phyloP scores from a whole-genome alignment of 2,113 vertebrate species.

The Melanotaenia duboulayi region DNA sequence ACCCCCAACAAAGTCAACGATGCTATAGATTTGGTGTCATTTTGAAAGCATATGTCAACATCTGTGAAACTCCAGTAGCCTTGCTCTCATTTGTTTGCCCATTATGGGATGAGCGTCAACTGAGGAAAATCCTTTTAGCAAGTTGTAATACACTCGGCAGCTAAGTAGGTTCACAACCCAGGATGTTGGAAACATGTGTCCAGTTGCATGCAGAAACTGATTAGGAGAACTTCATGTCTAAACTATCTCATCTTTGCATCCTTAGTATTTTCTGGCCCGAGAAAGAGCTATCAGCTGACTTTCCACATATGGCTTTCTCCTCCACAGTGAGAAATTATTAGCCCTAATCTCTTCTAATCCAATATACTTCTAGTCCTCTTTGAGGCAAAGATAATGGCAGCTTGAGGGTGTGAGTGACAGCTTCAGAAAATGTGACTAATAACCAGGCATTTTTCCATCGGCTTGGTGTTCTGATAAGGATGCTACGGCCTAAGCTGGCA shows the following conservation, averaged over 20 bases:
- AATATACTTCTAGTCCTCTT: conserved; percentile 56
- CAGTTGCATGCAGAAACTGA: not conserved
- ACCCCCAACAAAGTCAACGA: conserved; percentile 33
- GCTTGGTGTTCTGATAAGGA: conserved; percentile 10
- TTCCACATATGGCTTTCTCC: conserved; percentile 63
- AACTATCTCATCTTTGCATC: conserved; percentile 14
- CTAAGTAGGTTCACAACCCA: not conserved
- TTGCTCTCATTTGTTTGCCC: not conserved
- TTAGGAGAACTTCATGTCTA: not conserved
- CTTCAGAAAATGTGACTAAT: conserved; percentile 32
- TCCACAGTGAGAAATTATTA: conserved; percentile 72
- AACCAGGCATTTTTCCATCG: conserved; percentile 1
- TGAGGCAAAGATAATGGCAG: conserved; percentile 32
- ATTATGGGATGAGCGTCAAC: conserved; percentile 10
- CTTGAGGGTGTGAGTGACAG: conserved; percentile 22
- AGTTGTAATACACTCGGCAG: not conserved
- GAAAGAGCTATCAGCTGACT: conserved; percentile 41
- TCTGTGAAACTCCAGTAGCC: conserved; percentile 27
- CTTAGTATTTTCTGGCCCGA: conserved; percentile 18
- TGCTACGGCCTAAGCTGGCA: conserved; percentile 8
- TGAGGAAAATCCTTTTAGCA: not conserved
- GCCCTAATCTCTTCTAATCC: conserved; percentile 77
- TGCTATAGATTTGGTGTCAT: conserved; percentile 12
- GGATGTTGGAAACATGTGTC: not conserved
- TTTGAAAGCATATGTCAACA: conserved; percentile 37